Conservation (phyloP, 2,888 invertebrate species). For the Dryocosmus kuriphilus region DNA sequence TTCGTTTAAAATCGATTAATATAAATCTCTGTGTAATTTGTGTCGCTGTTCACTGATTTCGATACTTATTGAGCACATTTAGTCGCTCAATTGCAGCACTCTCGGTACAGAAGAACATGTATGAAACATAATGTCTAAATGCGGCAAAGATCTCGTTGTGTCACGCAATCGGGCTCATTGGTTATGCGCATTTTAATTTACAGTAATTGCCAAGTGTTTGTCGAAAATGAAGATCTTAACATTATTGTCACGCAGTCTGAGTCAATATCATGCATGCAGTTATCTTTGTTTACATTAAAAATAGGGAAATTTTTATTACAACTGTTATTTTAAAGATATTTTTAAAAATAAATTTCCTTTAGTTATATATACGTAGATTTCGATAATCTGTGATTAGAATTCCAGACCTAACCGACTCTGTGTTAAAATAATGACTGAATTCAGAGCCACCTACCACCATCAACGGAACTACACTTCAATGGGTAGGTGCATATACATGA, state of each 20-base stretch:
- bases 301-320: not conserved
- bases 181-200: conserved; percentile 36
- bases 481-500: too few relatives aligned
- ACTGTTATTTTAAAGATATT: not conserved
- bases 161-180: conserved; percentile 37
- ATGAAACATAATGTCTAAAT: conserved; percentile 51
- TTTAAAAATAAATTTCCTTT: not conserved
- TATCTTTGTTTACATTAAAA: not conserved
- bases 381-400: too few relatives aligned
- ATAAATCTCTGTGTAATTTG: conserved; percentile 30
- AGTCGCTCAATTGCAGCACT: conserved; percentile 11
- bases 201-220: not conserved
- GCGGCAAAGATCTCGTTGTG: conserved; percentile 52
- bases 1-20: not conserved
- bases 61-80: conserved; percentile 22
- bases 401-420: too few relatives aligned
- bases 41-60: conserved; percentile 5
- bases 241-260: not conserved
- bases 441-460: too few relatives aligned
- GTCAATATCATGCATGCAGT: not conserved
- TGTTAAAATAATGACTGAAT: too few relatives aligned
- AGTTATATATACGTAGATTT: too few relatives aligned
- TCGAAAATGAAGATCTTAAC: not conserved
- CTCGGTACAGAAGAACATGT: not conserved
- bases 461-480: too few relatives aligned